Evolutionary conservation across 2,113 vertebrate genomes (phyloP), one percentile per base, ranked within the genome.

Genomic region (Sinocyclocheilus maitianheensis): DNA sequence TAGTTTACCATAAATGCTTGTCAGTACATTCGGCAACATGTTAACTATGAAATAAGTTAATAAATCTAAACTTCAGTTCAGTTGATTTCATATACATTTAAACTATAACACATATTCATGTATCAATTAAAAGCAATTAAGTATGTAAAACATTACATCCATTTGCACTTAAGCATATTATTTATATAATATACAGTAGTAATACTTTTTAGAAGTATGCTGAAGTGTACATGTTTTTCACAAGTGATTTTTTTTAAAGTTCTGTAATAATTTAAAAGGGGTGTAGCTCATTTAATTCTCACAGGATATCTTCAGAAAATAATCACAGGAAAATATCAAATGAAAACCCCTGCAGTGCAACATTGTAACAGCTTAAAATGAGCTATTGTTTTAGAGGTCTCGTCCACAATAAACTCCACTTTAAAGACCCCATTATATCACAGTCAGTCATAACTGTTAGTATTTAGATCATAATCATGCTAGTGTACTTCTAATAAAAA

Each of bases 241-340:
- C 30, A 71, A 71, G 3, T 37, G 16, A 24, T 13, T 11, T 69
- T 37, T 26, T 69, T 71, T 71, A 0, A 34, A 34, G 30, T 37
- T 37, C 34, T 40, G 34, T 40, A 71, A 71, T 71, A 18, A 71
- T 2, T 22, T 10, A 71, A 62, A 43, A 80, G 13, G 12, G 77
- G 34, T n/a, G 58, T n/a, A 43, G 58, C 22, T 81, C 53, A 79
- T 37, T 79, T 40, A 46, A 16, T 26, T 65, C 78, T 60, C 58
- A 46, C 30, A 6, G 53, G 53, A 78, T 30, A 18, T 71, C 67
- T 71, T 20, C 30, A 18, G 67, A 71, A 13, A 43, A 74, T n/a
- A 20, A 80, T 62, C 77, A 80, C 40, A 62, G 34, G 53, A 80
- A 80, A 63, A 62, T n/a, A 80, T n/a, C 1, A 2, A 63, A 62